These are phyloP conservation scores for Drosophila mimetica DNA, from an alignment of 2,888 invertebrate species.

Conservation along the genomic window DNA sequence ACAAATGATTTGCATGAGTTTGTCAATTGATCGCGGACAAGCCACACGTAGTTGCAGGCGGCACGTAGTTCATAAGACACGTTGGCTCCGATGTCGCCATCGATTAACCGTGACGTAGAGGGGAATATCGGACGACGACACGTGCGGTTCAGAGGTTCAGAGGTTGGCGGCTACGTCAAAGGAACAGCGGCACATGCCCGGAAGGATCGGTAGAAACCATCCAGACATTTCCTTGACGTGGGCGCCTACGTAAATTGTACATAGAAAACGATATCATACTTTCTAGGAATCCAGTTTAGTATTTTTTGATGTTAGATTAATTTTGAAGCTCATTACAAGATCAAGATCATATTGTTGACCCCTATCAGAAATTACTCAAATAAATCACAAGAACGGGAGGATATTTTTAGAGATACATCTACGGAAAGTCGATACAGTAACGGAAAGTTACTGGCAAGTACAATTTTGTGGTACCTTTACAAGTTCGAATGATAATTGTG, in stretches of 20 bases:
- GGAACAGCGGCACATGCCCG: neutral
- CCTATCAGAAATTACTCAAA: too few relatives aligned
- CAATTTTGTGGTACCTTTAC: neutral
- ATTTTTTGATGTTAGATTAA: too few relatives aligned
- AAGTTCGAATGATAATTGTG: neutral
- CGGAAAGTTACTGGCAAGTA: neutral
- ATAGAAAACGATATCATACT: too few relatives aligned
- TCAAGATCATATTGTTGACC: too few relatives aligned
- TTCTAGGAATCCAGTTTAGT: too few relatives aligned
- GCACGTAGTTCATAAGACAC: constrained; percentile 27
- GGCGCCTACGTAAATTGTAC: neutral
- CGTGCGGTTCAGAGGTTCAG: constrained; percentile 6
- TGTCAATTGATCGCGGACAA: constrained; percentile 55
- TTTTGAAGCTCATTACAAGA: too few relatives aligned
- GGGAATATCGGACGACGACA: constrained; percentile 3
- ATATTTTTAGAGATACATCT: too few relatives aligned
- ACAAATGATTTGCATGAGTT: constrained; percentile 25
- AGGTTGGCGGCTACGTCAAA: constrained; percentile 11
- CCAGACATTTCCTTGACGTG: constrained; percentile 15
- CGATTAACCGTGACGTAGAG: constrained; percentile 20
- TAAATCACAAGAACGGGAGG: too few relatives aligned
- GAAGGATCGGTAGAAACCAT: constrained; percentile 4
- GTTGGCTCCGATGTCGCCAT: constrained; percentile 24
- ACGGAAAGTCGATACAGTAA: too few relatives aligned
- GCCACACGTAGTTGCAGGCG: constrained; percentile 17